Evolutionary conservation across 2,797 vertebrate species (phyloP), one percentile per base, ranked within the genome.

Genomic region (Prunella strophiata): DNA sequence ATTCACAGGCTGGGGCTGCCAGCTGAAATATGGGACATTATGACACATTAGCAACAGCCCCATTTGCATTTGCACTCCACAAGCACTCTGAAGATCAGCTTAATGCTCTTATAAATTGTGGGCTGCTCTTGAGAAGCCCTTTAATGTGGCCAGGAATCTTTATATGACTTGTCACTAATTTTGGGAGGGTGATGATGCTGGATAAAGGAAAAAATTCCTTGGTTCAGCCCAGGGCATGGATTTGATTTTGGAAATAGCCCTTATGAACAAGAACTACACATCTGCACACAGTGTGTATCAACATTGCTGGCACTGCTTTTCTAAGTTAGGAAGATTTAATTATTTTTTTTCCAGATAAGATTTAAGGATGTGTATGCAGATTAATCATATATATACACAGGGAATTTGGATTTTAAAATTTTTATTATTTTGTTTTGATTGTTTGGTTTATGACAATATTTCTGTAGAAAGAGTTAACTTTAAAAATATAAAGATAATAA

Each of bases 361-460:
- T 91, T 61, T 84, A 20, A 36, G 32, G 4, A 34, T 29, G 2
- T 74, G 13, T 40, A 22, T 73, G 21, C 30, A 55, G 43, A 62
- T 58, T 23, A 58, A 62, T 5, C 8, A 11, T 47, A 17, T 34
- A 17, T 34, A 20, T 34, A 25, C 0, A 2, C 5, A 29, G 4
- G 5, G 0, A 1, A 13, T n/a, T 29, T 51, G 36, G 5, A 27
- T 30, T 47, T 43, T 5, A 2, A 2, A 10, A 4, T 40, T n/a
- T 13, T 13, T 29, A 4, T n/a, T 11, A 17, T 45, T 43, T 85
- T 26, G 4, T 5, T 65, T 45, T 27, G 12, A 20, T 58, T 63
- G 32, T 36, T 75, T 59, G 9, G 10, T 30, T 65, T 40, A 13
- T 63, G 34, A 65, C 26, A 51, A 27, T 82, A 54, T 50, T 77